Base-by-base conservation (phyloP, 2,113 vertebrate genomes). In the Ciconia maguari region DNA sequence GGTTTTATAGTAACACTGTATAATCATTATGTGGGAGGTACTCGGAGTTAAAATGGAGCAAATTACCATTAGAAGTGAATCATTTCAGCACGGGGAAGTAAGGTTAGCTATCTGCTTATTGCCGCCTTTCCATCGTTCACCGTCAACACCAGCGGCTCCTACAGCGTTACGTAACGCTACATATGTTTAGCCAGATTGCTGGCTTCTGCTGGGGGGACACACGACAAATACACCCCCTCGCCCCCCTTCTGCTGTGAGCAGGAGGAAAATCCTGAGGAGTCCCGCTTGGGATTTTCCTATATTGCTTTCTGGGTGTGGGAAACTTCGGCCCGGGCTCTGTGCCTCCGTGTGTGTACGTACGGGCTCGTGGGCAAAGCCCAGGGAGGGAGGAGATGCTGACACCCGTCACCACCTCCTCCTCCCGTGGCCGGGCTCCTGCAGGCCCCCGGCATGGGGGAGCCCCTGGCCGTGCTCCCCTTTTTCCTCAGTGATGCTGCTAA, bases 1-100 rank as follows among this genome's bases (percentile, higher is more conserved):
- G 78, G 69, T 94, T 97, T 96, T 92, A 72, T 82, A 83, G 91
- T 72, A 79, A 58, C 87, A 12, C 86, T 70, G 81, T n/a, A 65
- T 49, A 83, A 87, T 66, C 61, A 58, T 81, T 72, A 57, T 2
- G 29, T 92, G 86, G 95, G 92, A 96, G 90, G 89, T 19, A 42
- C 88, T 75, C 1, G 2, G 80, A 42, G 25, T 65, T 91, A 77
- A 91, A 94, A 79, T 11, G 74, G 66, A 62, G 74, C 81, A 76
- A 87, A 92, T 92, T 72, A 12, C 61, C 81, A 38, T 57, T 42
- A 85, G 65, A 81, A 89, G 66, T 7, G 86, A 64, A 90, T 89
- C 60, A 14, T 41, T 91, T 44, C 58, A 58, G 87, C 30, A 8
- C 24, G 2, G 80, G 57, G 30, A 87, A 82, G 86, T 62, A 52